Percentiles rank a stretch among this genome's conserved stretches.
Evolutionary conservation across 2,888 invertebrate species (phyloP).

Genomic region (Periphyllus acericola): DNA sequence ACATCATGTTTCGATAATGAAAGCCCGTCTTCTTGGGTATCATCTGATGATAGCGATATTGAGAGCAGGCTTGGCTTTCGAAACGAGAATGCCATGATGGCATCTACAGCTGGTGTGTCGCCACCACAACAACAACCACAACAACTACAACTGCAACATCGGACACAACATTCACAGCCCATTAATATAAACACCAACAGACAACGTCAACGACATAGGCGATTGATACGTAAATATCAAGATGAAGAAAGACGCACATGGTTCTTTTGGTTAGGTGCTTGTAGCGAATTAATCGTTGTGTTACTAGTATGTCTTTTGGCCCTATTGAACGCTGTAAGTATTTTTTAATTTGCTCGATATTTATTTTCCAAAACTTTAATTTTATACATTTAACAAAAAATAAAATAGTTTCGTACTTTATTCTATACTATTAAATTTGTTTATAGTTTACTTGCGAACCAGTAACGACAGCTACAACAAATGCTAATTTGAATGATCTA

Average conservation of each 20-base stretch:
- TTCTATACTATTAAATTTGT: neutral
- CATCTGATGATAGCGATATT: constrained; percentile 48
- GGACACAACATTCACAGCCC: neutral
- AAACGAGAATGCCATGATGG: constrained; percentile 37
- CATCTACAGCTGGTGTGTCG: neutral
- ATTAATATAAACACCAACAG: neutral
- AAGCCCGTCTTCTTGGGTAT: neutral
- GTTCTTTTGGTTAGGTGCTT: constrained; percentile 38
- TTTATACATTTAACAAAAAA: neutral
- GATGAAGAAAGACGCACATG: constrained; percentile 23
- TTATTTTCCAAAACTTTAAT: neutral
- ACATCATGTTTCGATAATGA: constrained; percentile 26
- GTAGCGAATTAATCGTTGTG: constrained; percentile 11
- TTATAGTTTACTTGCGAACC: constrained; percentile 50
- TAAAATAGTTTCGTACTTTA: no score
- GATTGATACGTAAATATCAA: neutral
- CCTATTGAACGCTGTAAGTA: constrained; percentile 47
- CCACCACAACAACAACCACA: constrained; percentile 12
- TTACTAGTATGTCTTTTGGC: constrained; percentile 42
- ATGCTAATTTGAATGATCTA: neutral
- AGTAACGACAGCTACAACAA: neutral
- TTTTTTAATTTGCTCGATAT: neutral
- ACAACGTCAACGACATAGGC: neutral
- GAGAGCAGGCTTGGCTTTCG: constrained; percentile 34
- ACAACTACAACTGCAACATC: constrained; percentile 21